Base-by-base conservation (phyloP, 2,888 invertebrate genomes). In the Hyposoter dolosus region DNA sequence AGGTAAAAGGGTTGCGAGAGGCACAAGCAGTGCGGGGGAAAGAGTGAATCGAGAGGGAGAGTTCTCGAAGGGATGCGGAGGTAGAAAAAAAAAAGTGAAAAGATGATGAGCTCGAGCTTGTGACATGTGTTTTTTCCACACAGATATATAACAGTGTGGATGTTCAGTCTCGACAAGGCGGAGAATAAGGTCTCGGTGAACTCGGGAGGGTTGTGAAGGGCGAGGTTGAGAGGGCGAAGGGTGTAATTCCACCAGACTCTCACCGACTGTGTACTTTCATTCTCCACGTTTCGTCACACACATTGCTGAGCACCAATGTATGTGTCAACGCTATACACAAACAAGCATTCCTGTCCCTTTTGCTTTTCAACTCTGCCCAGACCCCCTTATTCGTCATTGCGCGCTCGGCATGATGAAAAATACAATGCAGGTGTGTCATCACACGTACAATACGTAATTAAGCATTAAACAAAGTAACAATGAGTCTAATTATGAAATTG, bases 111-210 rank as follows among this genome's bases (percentile, higher is more conserved):
- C 78, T 69, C n/a, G 1, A n/a, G 53, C 56, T 28, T 60, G 12
- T 28, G 47, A 7, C 45, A 17, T 47, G 45, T 65, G 35, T 50
- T 32, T 60, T 23, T 60, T 28, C 10, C 63, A 19, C 45, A 69
- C 19, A 77, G 19, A 17, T 75, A 68, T 71, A 77, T 77, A 66
- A 32, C n/a, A 12, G 43, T 43, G 50, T 47, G 71, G 19, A 23
- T 35, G 66, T 35, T 47, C n/a, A 60, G 74, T 65, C 83, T 83
- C 83, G 75, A 85, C 85, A 80, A 85, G 85, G 85, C 83, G 76
- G 83, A 63, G 72, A 66, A 63, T 79, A 82, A 85, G 85, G 85
- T 85, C 85, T 85, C 83, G 85, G 85, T 83, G 85, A 85, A 23
- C 79, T 68, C 68, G 82, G 69, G 47, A 60, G 66, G 75, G 78